A percentile compares a stretch with the other conserved stretches of the same genome.
Conservation (phyloP, 1,140 invertebrate genomes). For the Tetramorium parvispinum region DNA sequence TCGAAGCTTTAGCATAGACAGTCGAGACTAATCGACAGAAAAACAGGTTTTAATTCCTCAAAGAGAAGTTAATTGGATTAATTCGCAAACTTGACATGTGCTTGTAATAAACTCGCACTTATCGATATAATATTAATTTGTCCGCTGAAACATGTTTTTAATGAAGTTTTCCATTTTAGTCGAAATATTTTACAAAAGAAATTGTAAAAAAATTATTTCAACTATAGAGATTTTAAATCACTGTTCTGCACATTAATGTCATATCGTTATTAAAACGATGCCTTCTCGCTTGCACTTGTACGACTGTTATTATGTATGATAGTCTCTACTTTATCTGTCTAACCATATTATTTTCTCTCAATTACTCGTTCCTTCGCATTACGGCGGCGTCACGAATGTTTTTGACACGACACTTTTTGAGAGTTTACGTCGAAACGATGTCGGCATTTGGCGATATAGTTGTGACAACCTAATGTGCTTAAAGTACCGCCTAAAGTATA, state of each 20-base stretch:
- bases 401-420: neutral
- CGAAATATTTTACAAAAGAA: neutral
- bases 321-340: neutral
- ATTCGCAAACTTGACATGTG: neutral
- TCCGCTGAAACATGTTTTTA: neutral
- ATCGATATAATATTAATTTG: neutral
- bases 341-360: neutral
- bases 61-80: neutral
- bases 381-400: constrained; percentile 2
- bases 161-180: neutral
- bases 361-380: neutral
- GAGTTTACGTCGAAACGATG: constrained; percentile 10
- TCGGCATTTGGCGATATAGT: constrained; percentile 4
- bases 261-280: neutral
- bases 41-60: neutral
- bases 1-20: neutral
- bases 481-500: neutral
- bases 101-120: neutral
- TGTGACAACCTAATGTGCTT: neutral
- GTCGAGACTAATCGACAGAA: neutral
- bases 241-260: neutral
- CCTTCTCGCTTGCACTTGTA: neutral
- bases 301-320: constrained; percentile 17
- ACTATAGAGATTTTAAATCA: neutral
- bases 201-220: neutral